Evolutionary conservation across 2,797 vertebrate genomes (phyloP).

Genomic region (Glossophaga mutica): DNA sequence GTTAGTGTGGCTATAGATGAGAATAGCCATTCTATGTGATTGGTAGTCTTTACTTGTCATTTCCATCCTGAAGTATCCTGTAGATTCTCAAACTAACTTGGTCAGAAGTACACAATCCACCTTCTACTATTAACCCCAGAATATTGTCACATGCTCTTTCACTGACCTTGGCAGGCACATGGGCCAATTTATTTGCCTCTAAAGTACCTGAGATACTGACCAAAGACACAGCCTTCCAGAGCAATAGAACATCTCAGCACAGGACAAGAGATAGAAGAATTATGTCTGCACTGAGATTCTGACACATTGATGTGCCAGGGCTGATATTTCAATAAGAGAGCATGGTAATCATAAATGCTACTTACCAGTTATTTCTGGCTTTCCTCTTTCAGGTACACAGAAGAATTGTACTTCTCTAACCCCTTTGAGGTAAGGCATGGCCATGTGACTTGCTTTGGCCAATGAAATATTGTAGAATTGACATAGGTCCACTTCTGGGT

Average conservation of each 20-base stretch:
- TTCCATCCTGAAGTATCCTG: neutral
- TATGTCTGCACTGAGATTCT: neutral
- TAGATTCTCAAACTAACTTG: neutral
- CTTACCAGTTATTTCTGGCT: neutral
- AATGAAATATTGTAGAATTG: neutral
- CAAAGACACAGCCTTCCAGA: neutral
- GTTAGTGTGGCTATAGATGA: neutral
- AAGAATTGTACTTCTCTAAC: neutral
- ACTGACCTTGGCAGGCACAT: neutral
- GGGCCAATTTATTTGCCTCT: neutral
- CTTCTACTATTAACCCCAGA: neutral
- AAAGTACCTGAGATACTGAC: neutral
- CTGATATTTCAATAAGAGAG: neutral
- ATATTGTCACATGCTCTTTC: neutral
- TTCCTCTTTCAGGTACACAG: neutral
- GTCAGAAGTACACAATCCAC: neutral
- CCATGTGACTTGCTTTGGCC: neutral
- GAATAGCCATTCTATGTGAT: neutral
- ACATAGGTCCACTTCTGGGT: constrained; percentile 9
- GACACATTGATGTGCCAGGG: neutral
- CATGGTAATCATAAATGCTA: neutral
- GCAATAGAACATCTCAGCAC: neutral
- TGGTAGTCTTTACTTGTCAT: neutral
- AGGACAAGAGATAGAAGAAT: neutral
- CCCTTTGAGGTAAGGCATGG: neutral